A percentile compares a stretch with the other conserved stretches of the same genome.
Evolutionary conservation across 2,888 invertebrate genomes (phyloP).

Genomic region (Diloba caeruleocephala): DNA sequence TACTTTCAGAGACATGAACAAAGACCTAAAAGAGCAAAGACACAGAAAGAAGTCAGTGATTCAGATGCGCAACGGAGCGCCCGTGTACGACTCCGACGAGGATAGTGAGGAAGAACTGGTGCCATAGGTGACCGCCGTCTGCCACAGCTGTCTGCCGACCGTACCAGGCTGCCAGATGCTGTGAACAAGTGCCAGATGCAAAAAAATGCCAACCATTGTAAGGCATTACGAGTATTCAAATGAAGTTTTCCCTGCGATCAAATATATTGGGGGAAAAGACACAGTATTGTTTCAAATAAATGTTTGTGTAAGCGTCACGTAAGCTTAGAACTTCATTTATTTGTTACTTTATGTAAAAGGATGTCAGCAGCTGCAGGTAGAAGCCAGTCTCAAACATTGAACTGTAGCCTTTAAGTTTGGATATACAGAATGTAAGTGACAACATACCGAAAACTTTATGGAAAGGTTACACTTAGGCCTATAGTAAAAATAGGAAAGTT

Average conservation of each 20-base stretch:
- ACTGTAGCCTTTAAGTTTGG: background rate
- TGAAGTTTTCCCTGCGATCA: no score
- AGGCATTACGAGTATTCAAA: background rate
- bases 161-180: constrained; percentile 17
- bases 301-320: background rate
- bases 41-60: constrained; percentile 90
- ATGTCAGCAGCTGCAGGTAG: constrained; percentile 30
- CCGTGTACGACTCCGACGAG: constrained; percentile 89
- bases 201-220: background rate
- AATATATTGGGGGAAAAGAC: no score
- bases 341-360: background rate
- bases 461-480: no score
- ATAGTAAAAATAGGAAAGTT: no score
- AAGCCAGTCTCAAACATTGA: constrained; percentile 2
- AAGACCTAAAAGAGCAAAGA: constrained; percentile 87
- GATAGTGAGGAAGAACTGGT: constrained; percentile 91
- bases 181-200: constrained; percentile 6
- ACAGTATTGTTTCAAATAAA: background rate
- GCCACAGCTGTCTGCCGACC: constrained; percentile 27
- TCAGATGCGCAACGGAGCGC: constrained; percentile 88
- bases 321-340: background rate
- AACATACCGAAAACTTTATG: no score
- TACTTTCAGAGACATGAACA: constrained; percentile 77
- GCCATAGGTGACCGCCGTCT: constrained; percentile 30
- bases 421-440: no score